Base-by-base conservation (phyloP, 2,888 invertebrate genomes). In the Drosophila mercatorum region DNA sequence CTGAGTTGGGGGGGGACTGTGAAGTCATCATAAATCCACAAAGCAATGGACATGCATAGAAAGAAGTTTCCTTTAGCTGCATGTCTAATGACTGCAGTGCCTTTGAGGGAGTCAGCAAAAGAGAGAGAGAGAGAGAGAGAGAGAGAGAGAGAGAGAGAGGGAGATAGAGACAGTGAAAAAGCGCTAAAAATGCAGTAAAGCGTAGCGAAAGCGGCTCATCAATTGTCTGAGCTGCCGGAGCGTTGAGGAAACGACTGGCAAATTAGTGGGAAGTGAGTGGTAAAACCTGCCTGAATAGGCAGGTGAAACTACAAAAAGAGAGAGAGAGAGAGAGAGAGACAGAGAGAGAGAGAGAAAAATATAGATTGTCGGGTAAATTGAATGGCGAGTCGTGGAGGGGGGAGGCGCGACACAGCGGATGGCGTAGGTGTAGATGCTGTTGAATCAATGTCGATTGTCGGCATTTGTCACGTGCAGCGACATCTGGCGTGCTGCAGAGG, bases 401-500 rank as follows among this genome's bases (percentile, higher is more conserved):
- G 40, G 3, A 28, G 28, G 28, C 3, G 22, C 22, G 17, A 17
- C 17, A 17, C 0, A 3, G 22, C 11, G 47, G 8, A 0, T 22
- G 6, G 22, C 17, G 47, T 7, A 17, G 57, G 11, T 28, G 36
- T 31, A 36, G 38, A 40, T 26, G 31, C 41, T 26, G 3, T 41
- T 38, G 57, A 57, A 57, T 44, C 73, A 68, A 70, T 70, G 69
- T 67, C 79, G 77, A 83, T 81, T 80, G 83, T 78, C 72, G 81
- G 78, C 84, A 78, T 82, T 87, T 84, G 84, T 87, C 82, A 82
- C 75, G 68, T 76, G 78, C 80, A 76, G 76, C 68, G 87, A 76
- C 81, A 86, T 65, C 72, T 69, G 78, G 72, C 67, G 67, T 57
- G 63, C 55, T 14, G 78, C 55, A 31, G n/a, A 5, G 56, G 52